These are phyloP conservation scores for Archilochus colubris DNA, from an alignment of 2,113 vertebrate species.

Conservation along the genomic window DNA sequence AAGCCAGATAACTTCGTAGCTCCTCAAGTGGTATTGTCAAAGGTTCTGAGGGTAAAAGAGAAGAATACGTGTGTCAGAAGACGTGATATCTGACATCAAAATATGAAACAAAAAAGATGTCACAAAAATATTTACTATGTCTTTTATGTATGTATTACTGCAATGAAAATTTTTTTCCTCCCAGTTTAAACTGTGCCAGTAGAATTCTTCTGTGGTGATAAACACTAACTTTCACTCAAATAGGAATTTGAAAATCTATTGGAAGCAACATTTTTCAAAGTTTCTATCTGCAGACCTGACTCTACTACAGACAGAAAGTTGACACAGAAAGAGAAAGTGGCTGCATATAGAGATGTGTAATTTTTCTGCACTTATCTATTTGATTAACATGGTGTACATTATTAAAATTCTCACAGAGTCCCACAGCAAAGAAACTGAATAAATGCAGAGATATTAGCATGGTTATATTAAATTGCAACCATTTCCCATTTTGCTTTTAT, in stretches of 20 bases:
- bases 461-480: slow-evolving; percentile 11
- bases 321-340: not conserved
- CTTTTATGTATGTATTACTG: not conserved
- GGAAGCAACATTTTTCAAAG: not conserved
- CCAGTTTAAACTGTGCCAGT: not conserved
- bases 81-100: too few relatives aligned
- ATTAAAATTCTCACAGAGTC: slow-evolving; percentile 28
- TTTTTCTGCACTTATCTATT: slow-evolving; percentile 28
- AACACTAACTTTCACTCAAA: not conserved
- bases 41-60: not conserved
- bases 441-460: slow-evolving; percentile 5
- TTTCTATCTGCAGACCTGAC: not conserved
- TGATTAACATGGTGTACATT: not conserved
- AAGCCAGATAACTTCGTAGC: not conserved
- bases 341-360: not conserved
- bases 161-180: slow-evolving; percentile 2
- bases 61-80: not conserved
- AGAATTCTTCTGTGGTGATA: slow-evolving; percentile 17
- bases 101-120: too few relatives aligned
- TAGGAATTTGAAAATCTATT: not conserved
- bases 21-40: not conserved
- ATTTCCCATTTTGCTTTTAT: slow-evolving; percentile 31
- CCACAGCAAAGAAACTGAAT: not conserved
- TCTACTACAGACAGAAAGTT: not conserved
- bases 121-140: not conserved